phyloP scores from a whole-genome alignment of 2,888 invertebrate species.

The Drosophila trichaetosa region DNA sequence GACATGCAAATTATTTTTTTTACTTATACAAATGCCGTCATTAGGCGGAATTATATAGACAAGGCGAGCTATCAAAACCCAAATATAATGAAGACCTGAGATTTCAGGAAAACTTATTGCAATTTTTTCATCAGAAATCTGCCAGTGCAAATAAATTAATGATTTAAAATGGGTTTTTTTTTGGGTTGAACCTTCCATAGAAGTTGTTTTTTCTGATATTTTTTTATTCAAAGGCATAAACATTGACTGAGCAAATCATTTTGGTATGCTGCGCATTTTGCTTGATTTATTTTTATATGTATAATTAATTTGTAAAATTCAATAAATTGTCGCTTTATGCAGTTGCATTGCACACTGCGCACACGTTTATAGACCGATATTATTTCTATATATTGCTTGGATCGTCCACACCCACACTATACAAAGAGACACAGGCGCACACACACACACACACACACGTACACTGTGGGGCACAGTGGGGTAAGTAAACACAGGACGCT shows the following conservation, averaged over 20 bases:
- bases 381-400: slow-evolving; percentile 27
- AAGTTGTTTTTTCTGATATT: not conserved
- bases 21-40: slow-evolving; percentile 67
- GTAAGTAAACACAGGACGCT: slow-evolving; percentile 35
- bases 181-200: not conserved
- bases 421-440: slow-evolving; percentile 12
- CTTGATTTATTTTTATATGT: slow-evolving; percentile 40
- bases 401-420: slow-evolving; percentile 54
- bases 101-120: slow-evolving; percentile 19
- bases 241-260: slow-evolving; percentile 31
- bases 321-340: slow-evolving; percentile 38
- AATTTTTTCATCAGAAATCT: not conserved
- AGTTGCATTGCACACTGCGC: slow-evolving; percentile 43
- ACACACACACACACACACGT: slow-evolving; percentile 19
- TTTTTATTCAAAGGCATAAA: slow-evolving; percentile 13
- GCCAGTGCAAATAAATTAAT: slow-evolving; percentile 1
- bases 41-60: slow-evolving; percentile 38
- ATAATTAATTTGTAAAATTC: slow-evolving; percentile 8
- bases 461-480: slow-evolving; percentile 40
- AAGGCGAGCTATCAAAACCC: slow-evolving; percentile 17
- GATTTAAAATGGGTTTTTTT: not conserved
- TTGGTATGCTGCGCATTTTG: slow-evolving; percentile 45
- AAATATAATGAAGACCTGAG: slow-evolving; percentile 24
- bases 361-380: slow-evolving; percentile 35
- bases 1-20: slow-evolving; percentile 73